These are phyloP conservation scores for Lagenorhynchus albirostris DNA, from an alignment of 2,113 vertebrate genomes.

Conservation along the genomic window DNA sequence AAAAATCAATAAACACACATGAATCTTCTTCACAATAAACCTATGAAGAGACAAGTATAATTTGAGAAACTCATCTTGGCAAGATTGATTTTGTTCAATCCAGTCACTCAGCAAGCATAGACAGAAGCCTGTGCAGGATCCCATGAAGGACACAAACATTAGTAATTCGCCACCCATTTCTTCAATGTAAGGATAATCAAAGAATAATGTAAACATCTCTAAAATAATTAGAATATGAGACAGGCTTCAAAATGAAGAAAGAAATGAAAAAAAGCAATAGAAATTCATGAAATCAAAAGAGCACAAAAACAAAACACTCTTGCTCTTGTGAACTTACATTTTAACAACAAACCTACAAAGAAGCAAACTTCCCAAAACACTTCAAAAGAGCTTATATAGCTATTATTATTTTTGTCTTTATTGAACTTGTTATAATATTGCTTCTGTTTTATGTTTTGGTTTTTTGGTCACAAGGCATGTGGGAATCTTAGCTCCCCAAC, in stretches of 20 bases:
- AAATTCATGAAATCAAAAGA: neutral
- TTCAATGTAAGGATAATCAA: neutral
- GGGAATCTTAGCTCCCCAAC: too few relatives aligned
- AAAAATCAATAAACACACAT: neutral
- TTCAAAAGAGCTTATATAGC: neutral
- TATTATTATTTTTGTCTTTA: too few relatives aligned
- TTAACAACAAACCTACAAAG: neutral
- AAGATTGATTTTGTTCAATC: neutral
- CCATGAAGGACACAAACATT: neutral
- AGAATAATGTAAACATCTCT: neutral
- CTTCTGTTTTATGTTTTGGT: too few relatives aligned
- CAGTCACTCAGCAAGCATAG: neutral
- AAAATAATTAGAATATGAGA: neutral
- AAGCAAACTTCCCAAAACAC: neutral
- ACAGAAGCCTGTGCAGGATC: neutral
- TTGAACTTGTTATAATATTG: too few relatives aligned
- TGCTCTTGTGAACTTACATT: neutral
- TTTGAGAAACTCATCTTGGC: neutral
- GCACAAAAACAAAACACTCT: neutral
- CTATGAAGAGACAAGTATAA: neutral
- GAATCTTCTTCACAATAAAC: neutral
- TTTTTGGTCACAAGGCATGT: too few relatives aligned
- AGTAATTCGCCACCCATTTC: neutral
- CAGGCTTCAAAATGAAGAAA: neutral
- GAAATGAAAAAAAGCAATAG: neutral